phyloP scores from a whole-genome alignment of 2,888 invertebrate genomes.

The Auanema sp. region DNA sequence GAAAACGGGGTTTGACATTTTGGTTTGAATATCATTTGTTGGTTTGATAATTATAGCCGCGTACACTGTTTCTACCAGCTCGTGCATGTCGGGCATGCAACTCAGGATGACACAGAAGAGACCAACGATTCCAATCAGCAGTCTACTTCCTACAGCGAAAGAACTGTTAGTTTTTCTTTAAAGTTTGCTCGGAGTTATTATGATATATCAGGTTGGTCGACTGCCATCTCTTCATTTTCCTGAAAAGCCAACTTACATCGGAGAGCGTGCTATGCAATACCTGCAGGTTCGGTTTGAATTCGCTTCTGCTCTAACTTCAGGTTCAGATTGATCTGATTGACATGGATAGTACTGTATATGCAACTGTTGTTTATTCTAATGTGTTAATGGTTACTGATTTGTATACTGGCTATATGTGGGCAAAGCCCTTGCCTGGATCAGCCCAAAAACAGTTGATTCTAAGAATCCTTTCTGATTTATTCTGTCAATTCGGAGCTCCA shows the following conservation, averaged over 20 bases:
- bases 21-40: conserved; percentile 2
- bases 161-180: neutral
- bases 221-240: conserved; percentile 30
- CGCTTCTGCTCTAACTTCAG: neutral
- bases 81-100: conserved; percentile 35
- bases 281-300: conserved; percentile 19
- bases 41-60: conserved; percentile 7
- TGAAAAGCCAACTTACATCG: conserved; percentile 24
- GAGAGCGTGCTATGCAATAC: conserved; percentile 30
- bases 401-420: conserved; percentile 29
- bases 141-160: neutral
- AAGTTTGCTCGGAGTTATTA: neutral
- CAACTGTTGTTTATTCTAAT: conserved; percentile 22
- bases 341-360: conserved; percentile 30
- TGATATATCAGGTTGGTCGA: conserved; percentile 8
- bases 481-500: conserved; percentile 35
- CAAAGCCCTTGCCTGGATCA: conserved; percentile 21
- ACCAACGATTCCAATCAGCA: neutral
- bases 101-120: conserved; percentile 5
- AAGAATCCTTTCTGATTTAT: conserved; percentile 26
- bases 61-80: conserved; percentile 33
- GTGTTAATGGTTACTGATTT: conserved; percentile 30
- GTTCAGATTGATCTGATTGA: conserved; percentile 33
- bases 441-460: conserved; percentile 15
- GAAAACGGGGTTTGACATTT: conserved; percentile 21